phyloP scores from a whole-genome alignment of 2,888 invertebrate genomes.

The Mantis religiosa region DNA sequence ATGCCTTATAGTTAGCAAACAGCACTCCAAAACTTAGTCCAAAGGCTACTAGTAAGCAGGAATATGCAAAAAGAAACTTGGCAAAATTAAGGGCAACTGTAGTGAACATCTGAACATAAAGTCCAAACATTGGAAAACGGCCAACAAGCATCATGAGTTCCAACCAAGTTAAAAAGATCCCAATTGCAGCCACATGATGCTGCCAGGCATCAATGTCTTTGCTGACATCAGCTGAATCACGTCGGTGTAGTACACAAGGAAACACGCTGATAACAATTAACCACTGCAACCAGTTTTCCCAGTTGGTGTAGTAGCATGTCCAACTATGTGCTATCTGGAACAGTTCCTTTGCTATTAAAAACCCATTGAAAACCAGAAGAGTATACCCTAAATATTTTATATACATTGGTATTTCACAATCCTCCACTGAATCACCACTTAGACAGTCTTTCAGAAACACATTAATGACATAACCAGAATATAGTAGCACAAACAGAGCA shows the following conservation, averaged over 20 bases:
- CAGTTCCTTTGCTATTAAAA: slow-evolving; percentile 59
- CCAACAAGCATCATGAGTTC: slow-evolving; percentile 84
- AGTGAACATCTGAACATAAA: slow-evolving; percentile 85
- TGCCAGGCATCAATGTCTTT: slow-evolving; percentile 58
- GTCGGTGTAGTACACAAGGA: slow-evolving; percentile 45
- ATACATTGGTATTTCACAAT: slow-evolving; percentile 33
- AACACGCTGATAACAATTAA: slow-evolving; percentile 69
- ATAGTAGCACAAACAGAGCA: slow-evolving; percentile 67
- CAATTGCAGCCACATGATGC: slow-evolving; percentile 73
- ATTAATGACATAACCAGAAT: slow-evolving; percentile 67
- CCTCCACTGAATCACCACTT: background rate
- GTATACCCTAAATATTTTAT: slow-evolving; percentile 50
- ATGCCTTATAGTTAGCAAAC: slow-evolving; percentile 71
- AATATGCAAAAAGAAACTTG: slow-evolving; percentile 75
- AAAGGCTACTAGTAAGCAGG: slow-evolving; percentile 75
- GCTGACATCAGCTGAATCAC: slow-evolving; percentile 26
- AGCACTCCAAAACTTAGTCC: slow-evolving; percentile 77
- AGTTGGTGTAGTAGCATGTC: slow-evolving; percentile 67
- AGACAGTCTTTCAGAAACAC: slow-evolving; percentile 42
- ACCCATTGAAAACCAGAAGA: slow-evolving; percentile 26
- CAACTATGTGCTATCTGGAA: slow-evolving; percentile 73
- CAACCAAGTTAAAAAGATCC: slow-evolving; percentile 76
- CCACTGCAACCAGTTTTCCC: slow-evolving; percentile 84
- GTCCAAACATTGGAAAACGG: slow-evolving; percentile 78
- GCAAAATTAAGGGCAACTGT: slow-evolving; percentile 77